Evolutionary conservation across 1,140 invertebrate genomes (phyloP).

Genomic region (Drosophila simulans): DNA sequence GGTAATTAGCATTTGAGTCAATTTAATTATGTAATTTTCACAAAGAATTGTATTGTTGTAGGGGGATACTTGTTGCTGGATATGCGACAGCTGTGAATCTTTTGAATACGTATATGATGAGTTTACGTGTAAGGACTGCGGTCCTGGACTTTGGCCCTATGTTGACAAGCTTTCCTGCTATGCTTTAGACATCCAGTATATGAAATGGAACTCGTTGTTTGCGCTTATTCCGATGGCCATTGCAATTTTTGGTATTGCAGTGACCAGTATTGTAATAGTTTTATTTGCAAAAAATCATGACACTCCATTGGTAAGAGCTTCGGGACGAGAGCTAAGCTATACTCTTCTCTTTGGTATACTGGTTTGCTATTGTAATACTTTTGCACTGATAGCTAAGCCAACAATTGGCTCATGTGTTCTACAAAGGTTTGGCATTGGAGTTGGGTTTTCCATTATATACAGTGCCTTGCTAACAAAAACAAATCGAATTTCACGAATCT

Average conservation of each 20-base stretch:
- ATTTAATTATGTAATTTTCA: not conserved
- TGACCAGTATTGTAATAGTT: slow-evolving; percentile 87
- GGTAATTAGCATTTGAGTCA: slow-evolving; percentile 65
- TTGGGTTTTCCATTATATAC: slow-evolving; percentile 94
- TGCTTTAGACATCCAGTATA: slow-evolving; percentile 73
- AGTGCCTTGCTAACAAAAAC: slow-evolving; percentile 94
- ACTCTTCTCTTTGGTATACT: slow-evolving; percentile 88
- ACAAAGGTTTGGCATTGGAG: slow-evolving; percentile 89
- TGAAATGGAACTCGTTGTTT: slow-evolving; percentile 87
- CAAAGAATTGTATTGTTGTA: slow-evolving; percentile 27
- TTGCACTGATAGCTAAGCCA: slow-evolving; percentile 91
- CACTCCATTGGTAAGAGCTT: slow-evolving; percentile 93
- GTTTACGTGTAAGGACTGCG: slow-evolving; percentile 88
- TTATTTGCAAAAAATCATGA: slow-evolving; percentile 90
- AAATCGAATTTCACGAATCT: slow-evolving; percentile 93
- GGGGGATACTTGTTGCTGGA: slow-evolving; percentile 91
- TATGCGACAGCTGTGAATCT: slow-evolving; percentile 89
- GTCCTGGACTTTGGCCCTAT: slow-evolving; percentile 88
- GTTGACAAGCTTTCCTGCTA: slow-evolving; percentile 87
- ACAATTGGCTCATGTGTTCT: slow-evolving; percentile 88
- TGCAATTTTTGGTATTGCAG: slow-evolving; percentile 88
- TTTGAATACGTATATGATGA: slow-evolving; percentile 89
- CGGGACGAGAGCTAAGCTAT: slow-evolving; percentile 93
- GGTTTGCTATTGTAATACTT: slow-evolving; percentile 86
- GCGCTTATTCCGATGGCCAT: slow-evolving; percentile 89